Base-by-base conservation (phyloP, 30 jellyfish, hydroid and myxozoan genomes). In the Aurelia coerulea region DNA sequence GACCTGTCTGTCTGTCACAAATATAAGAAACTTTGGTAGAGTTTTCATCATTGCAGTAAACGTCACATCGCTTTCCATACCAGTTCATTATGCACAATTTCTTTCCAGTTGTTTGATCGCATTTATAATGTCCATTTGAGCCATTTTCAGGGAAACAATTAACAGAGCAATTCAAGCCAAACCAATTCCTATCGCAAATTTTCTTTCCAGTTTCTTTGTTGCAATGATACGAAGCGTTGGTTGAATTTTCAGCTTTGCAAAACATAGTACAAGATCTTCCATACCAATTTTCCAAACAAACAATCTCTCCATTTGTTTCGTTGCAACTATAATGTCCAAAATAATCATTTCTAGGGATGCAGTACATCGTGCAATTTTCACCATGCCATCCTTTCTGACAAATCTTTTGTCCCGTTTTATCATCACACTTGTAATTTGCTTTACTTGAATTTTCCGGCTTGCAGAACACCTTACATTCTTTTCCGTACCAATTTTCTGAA, bases 31-130 rank as follows among this genome's bases (percentile, higher is more conserved):
- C 86, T 4, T 35, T 4, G 17, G 54, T 58, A n/a, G 29, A 83
- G 19, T 78, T 67, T 11, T 77, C 51, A 70, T 73, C 85, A 29
- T 33, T 34, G 52, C 96, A 88, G 34, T 67, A 73, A 5, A 10
- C 51, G 5, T 68, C 69, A 66, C 96, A 88, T 42, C 56, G 70
- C 4, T 0, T 34, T 0, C 91, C 91, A 69, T 88, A 79, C 90
- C 84, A 88, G 18, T 70, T 50, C 11, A 42, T 63, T 16, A 32
- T 46, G 58, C 96, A 88, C 23, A 67, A 42, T 46, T 68, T 86
- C 41, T 53, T 63, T 50, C 91, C 96, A 1, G 54, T 60, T 68
- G 86, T 13, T 8, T 37, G 60, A 63, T 76, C 67, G 60, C 96
- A 88, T 7, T 62, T 63, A 71, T 39, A 88, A 50, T 78, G 84